A percentile compares a stretch with the other conserved stretches of the same genome.
Evolutionary conservation across 2,113 vertebrate species (phyloP).

Genomic region (Pelecanoides urinatrix): DNA sequence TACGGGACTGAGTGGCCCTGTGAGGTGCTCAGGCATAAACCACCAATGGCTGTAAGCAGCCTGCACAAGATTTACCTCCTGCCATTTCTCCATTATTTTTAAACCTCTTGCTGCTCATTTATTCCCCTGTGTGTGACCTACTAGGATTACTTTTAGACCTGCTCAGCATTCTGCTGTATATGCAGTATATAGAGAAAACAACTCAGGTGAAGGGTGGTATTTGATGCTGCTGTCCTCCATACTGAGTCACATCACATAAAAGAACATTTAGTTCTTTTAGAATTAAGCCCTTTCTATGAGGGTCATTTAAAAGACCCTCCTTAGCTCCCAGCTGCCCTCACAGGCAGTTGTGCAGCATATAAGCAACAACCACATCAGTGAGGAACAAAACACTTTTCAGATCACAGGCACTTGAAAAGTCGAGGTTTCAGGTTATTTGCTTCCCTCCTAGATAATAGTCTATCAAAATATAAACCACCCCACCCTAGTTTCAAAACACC

Average conservation of each 20-base stretch:
- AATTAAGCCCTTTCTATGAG: too few relatives aligned
- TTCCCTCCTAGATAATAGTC: constrained; percentile 14
- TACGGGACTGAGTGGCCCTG: background rate
- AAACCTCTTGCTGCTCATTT: background rate
- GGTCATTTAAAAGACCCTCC: background rate
- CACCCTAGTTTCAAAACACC: constrained; percentile 48
- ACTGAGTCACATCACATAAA: background rate
- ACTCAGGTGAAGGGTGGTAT: background rate
- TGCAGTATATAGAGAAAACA: background rate
- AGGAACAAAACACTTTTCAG: background rate
- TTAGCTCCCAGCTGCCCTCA: background rate
- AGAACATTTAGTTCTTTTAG: background rate
- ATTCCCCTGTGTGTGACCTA: background rate
- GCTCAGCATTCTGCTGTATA: background rate
- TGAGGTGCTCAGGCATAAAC: background rate
- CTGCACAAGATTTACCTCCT: background rate
- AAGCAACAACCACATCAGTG: background rate
- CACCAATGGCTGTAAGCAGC: background rate
- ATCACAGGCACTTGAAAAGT: background rate
- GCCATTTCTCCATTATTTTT: background rate
- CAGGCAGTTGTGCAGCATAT: background rate
- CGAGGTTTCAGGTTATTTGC: background rate
- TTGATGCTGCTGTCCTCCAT: background rate
- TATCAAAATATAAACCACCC: constrained; percentile 29
- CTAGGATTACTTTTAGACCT: background rate